Percentiles rank a stretch among this genome's conserved stretches.
Conservation (phyloP, 2,113 vertebrate genomes). For the Passer domesticus region DNA sequence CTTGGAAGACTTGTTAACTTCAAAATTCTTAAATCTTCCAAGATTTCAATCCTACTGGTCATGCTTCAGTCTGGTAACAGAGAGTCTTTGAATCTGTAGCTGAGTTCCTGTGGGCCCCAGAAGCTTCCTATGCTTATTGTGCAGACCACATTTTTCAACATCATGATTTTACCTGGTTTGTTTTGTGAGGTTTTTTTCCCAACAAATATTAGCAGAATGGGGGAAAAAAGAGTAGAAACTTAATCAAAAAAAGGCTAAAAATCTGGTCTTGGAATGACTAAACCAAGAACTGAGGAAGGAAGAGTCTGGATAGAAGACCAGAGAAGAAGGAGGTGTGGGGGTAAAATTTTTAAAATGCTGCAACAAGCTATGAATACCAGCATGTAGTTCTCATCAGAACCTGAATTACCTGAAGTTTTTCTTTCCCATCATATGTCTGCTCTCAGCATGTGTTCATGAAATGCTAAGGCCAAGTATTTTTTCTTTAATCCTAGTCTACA, state of each 20-base stretch:
- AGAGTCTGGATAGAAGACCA: neutral
- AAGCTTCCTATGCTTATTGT: neutral
- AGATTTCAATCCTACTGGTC: neutral
- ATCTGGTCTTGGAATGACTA: neutral
- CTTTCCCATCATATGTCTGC: neutral
- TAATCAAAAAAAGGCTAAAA: neutral
- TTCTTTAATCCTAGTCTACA: neutral
- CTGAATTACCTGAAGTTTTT: neutral
- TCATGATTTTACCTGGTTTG: neutral
- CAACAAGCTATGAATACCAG: neutral
- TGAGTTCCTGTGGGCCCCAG: neutral
- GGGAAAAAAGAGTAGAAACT: neutral
- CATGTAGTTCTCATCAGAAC: neutral
- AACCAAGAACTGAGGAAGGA: neutral
- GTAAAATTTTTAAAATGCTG: neutral
- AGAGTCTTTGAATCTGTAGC: neutral
- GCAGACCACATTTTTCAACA: neutral
- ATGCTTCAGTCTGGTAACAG: neutral
- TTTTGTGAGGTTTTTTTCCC: neutral
- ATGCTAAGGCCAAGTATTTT: neutral
- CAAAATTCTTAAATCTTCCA: neutral
- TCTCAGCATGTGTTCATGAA: neutral
- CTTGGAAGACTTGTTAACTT: neutral
- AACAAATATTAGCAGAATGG: neutral
- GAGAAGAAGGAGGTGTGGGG: neutral